Evolutionary conservation across 2,888 invertebrate species (phyloP), one percentile per base, ranked within the genome.

Genomic region (Caradrina clavipalpis): DNA sequence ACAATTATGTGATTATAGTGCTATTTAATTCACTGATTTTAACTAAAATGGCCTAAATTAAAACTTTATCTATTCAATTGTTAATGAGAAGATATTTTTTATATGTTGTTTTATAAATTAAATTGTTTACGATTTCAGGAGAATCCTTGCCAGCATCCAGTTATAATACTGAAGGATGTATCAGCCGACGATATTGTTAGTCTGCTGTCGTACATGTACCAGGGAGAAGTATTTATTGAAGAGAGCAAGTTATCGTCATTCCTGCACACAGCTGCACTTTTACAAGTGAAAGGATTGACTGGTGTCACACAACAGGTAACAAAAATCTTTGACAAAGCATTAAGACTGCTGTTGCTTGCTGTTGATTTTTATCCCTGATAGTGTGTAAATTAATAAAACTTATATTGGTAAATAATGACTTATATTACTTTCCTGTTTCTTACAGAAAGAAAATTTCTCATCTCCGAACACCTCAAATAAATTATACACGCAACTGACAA

Each of bases 111-210:
- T 61, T 55, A 35, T 21, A n/a, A 22, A 51, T 50, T 19, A 1
- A 45, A 22, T 7, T 47, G 6, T 19, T 45, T 31, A 10, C 1
- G 7, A 42, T 68, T 92, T 57, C 89, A 97, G 97, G 97, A 97
- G 88, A 97, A 97, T 90, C 97, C 97, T 69, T 97, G 97, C 90
- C 97, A 97, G 81, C 97, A 97, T 91, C 97, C 97, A 59, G 97
- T 97, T 65, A 97, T 97, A 62, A 97, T 98, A 78, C 88, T 97
- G 67, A 97, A 97, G 92, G 97, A 97, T 95, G 97, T 97, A 15
- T 95, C 96, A 47, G 96, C 97, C 76, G 96, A 96, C 86, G 97
- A 97, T 88, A 96, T 97, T 82, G 96, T 97, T 71, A 97, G 97
- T 69, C 94, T 97, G 63, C 91, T 97, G 75, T 97, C 97, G 72